Conservation (phyloP, 2,888 invertebrate genomes). For the Lottia scabra region DNA sequence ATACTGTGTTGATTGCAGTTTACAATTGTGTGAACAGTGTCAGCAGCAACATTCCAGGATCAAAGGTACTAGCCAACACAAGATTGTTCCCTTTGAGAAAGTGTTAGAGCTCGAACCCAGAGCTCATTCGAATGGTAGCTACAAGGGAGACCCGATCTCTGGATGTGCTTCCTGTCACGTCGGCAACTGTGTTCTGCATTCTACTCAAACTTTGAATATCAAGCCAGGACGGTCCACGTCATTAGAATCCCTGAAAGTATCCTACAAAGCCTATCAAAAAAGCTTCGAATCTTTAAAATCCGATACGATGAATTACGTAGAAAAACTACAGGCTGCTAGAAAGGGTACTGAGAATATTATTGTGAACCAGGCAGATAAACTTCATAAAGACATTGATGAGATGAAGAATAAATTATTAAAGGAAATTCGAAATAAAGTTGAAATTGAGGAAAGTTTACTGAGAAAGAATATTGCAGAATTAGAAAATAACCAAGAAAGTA, state of each 20-base stretch:
- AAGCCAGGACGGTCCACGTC: not conserved
- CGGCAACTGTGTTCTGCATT: no score
- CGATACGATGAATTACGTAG: not conserved
- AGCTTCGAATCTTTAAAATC: not conserved
- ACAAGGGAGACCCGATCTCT: no score
- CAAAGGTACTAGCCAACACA: not conserved
- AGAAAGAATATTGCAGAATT: not conserved
- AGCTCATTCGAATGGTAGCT: no score
- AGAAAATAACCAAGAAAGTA: not conserved
- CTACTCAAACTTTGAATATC: no score
- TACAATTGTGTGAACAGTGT: not conserved
- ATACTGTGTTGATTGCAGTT: not conserved
- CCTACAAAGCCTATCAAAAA: not conserved
- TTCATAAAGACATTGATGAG: not conserved
- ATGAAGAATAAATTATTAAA: not conserved
- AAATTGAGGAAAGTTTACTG: not conserved
- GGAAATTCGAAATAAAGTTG: not conserved
- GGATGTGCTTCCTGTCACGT: no score
- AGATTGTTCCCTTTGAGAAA: not conserved
- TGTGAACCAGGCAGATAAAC: not conserved
- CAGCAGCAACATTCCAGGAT: not conserved
- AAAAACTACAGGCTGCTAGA: not conserved
- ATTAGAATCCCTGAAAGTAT: not conserved
- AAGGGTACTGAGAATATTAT: not conserved
- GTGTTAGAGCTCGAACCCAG: no score